Evolutionary conservation across 2,113 vertebrate species (phyloP), one percentile per base, ranked within the genome.

Genomic region (Oreochromis niloticus): DNA sequence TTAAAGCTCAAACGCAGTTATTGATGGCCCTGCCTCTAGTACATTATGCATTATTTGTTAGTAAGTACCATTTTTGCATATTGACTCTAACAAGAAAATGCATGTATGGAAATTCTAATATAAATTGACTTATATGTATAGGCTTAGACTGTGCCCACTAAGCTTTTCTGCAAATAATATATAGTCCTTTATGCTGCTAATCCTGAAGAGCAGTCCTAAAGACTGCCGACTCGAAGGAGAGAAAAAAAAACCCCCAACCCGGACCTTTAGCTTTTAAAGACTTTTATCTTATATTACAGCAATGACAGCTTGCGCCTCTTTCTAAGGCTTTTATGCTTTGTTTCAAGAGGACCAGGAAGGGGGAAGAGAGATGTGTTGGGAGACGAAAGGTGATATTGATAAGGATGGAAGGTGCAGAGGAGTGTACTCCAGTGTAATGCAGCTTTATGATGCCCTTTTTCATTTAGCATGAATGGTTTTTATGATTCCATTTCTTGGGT

Each of bases 21-120:
- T 98, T 98, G 98, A 97, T 99, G 73, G 98, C 97, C 96, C 97
- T 96, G 97, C 97, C 96, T 95, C 94, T 73, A 94, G 97, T 98
- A 97, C 98, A 99, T 99, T 98, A 99, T 99, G 98, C 98, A 98
- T 98, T 98, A 98, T 98, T 98, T 98, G 98, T 98, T 98, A 97
- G 98, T 98, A 98, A 98, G 98, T 97, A 96, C 97, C 97, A 97
- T 97, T 98, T 99, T 99, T 98, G 97, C 98, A 98, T 98, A 97
- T 97, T 98, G 98, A 98, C 97, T 97, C 97, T 98, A 99, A 98
- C 98, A 98, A 98, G 99, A 98, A 99, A 99, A 98, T 98, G 98
- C 98, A 98, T 98, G 97, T 98, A 99, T 98, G 97, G 98, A 98
- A 98, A 98, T 98, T 98, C 97, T 97, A 98, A 99, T 98, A 98